Base-by-base conservation (phyloP, 2,888 invertebrate genomes). In the Busseola fusca region DNA sequence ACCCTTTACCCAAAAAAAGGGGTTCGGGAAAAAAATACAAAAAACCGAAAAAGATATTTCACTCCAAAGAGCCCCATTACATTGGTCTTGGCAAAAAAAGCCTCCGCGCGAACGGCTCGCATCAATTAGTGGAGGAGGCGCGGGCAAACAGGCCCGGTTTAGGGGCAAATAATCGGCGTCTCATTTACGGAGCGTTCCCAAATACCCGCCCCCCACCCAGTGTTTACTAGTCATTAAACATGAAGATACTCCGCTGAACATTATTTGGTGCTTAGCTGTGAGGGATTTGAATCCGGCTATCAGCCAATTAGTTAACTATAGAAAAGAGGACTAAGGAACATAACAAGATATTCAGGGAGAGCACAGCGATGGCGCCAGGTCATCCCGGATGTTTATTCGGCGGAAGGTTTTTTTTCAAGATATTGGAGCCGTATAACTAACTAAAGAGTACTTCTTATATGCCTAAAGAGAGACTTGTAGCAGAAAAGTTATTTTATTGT, bases 221-320 rank as follows among this genome's bases (percentile, higher is more conserved):
- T 93, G 93, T 93, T 93, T 93, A 93, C 93, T 93, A 92, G 89
- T 93, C 93, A 93, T 93, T 93, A 93, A 86, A 88, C 91, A 86
- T 78, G 78, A 91, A 92, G 92, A 93, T 90, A 86, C 78, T 80
- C 68, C 18, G 69, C 64, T 66, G 79, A 84, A 81, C 83, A 72
- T 82, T 82, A 79, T 82, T 82, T 80, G 64, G 75, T 76, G 81
- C 81, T 81, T 78, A 75, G 74, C 69, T 82, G 70, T 70, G 67
- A 77, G 76, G 57, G 76, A 70, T 81, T 81, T 85, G 75, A 72
- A 80, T 75, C 70, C 65, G 74, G 50, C 58, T 57, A 72, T 72
- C 73, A 57, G 66, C 69, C 74, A 76, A 76, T 82, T 80, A 69
- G 64, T 74, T 71, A n/a, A n/a, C n/a, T n/a, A 57, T 64, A 74